Evolutionary conservation across 2,113 vertebrate species (phyloP).

Genomic region (Ginglymostoma cirratum): DNA sequence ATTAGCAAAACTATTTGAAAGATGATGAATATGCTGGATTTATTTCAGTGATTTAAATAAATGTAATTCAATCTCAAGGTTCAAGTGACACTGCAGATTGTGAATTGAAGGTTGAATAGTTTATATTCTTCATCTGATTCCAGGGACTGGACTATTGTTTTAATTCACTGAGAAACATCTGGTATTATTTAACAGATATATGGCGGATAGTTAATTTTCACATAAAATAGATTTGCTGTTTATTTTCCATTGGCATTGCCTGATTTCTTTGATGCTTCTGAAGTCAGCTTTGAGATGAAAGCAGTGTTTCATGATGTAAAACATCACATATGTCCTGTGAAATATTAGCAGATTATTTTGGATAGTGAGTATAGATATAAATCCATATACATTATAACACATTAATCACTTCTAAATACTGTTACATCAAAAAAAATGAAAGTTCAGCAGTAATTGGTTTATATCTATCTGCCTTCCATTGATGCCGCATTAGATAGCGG

Average conservation of each 20-base stretch:
- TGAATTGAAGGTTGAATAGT: not conserved
- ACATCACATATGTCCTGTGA: not conserved
- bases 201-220: conserved; percentile 7
- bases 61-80: not conserved
- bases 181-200: conserved; percentile 28
- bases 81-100: not conserved
- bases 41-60: not conserved
- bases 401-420: not conserved
- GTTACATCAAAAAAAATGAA: not conserved
- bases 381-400: not conserved
- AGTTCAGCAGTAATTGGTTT: not conserved
- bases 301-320: conserved; percentile 16
- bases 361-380: not conserved
- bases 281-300: not conserved
- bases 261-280: not conserved
- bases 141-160: not conserved
- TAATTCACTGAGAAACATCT: conserved; percentile 16
- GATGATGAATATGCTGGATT: not conserved
- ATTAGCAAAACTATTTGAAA: not conserved
- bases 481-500: not conserved
- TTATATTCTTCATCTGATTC: conserved; percentile 27
- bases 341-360: conserved; percentile 13
- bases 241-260: conserved; percentile 3
- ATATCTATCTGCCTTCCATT: not conserved
- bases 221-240: conserved; percentile 22